A percentile compares a stretch with the other conserved stretches of the same genome.
phyloP scores from a whole-genome alignment of 2,888 invertebrate species.

The Caenorhabditis plicata region DNA sequence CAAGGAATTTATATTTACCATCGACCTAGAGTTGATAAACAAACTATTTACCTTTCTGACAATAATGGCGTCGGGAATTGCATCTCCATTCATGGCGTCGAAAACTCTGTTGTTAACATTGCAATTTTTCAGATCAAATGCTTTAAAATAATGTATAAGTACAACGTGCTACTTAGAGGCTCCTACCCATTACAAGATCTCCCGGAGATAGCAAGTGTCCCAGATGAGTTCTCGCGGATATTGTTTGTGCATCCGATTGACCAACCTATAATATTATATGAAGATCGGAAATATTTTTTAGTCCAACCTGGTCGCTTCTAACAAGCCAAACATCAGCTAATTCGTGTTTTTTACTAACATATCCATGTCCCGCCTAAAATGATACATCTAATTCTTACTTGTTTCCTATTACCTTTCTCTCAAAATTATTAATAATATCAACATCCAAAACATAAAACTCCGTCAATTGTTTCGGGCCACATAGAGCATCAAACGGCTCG shows the following conservation, averaged over 20 bases:
- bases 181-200: conserved; percentile 83
- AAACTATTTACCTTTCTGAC: conserved; percentile 79
- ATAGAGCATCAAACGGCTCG: conserved; percentile 82
- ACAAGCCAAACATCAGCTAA: conserved; percentile 92
- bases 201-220: conserved; percentile 90
- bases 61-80: conserved; percentile 86
- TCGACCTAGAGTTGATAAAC: neutral
- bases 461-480: conserved; percentile 84
- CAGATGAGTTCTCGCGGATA: conserved; percentile 87
- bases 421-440: conserved; percentile 75
- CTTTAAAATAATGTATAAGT: conserved; percentile 66
- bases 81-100: conserved; percentile 76
- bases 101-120: conserved; percentile 88
- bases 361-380: conserved; percentile 79
- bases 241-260: conserved; percentile 75
- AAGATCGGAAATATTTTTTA: no score
- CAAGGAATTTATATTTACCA: neutral
- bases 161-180: neutral
- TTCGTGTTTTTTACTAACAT: conserved; percentile 82
- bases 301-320: conserved; percentile 74
- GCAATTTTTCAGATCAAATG: conserved; percentile 84
- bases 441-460: conserved; percentile 94
- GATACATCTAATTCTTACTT: neutral
- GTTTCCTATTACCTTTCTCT: conserved; percentile 26
- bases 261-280: no score